Evolutionary conservation across 2,888 invertebrate genomes (phyloP).

Genomic region (Hemistola chrysoprasaria): DNA sequence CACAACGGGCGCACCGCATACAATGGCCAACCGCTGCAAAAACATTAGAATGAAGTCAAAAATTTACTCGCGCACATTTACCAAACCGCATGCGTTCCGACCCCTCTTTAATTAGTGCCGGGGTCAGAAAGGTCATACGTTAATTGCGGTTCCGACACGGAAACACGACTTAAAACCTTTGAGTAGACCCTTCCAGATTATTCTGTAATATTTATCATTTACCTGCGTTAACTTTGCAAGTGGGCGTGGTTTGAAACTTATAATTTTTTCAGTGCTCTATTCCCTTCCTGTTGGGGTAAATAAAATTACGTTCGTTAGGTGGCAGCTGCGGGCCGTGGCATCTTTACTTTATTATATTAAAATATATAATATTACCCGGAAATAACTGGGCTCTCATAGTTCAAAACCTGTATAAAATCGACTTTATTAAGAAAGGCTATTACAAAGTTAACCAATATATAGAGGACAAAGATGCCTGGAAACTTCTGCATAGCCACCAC

Average conservation of each 20-base stretch:
- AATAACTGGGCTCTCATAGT: too few species aligned
- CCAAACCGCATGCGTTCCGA: conserved; percentile 30
- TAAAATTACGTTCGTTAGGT: too few species aligned
- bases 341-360: not conserved
- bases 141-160: conserved; percentile 58
- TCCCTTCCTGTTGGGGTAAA: too few species aligned
- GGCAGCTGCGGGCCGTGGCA: too few species aligned
- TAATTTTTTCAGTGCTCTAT: too few species aligned
- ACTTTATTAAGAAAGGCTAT: too few species aligned
- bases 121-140: conserved; percentile 46
- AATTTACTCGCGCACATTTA: conserved; percentile 29
- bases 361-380: too few species aligned
- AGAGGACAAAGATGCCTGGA: too few species aligned
- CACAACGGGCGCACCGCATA: not conserved
- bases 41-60: conserved; percentile 26
- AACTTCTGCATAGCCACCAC: too few species aligned
- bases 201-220: conserved; percentile 55
- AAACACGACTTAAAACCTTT: conserved; percentile 52
- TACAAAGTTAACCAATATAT: too few species aligned
- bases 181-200: conserved; percentile 47
- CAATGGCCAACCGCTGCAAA: conserved; percentile 7
- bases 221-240: conserved; percentile 23
- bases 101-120: conserved; percentile 52
- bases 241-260: not conserved
- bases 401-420: too few species aligned